A percentile compares a stretch with the other conserved stretches of the same genome.
These are phyloP conservation scores for Bactericera cockerelli DNA, from an alignment of 1,140 invertebrate genomes.

Conservation along the genomic window DNA sequence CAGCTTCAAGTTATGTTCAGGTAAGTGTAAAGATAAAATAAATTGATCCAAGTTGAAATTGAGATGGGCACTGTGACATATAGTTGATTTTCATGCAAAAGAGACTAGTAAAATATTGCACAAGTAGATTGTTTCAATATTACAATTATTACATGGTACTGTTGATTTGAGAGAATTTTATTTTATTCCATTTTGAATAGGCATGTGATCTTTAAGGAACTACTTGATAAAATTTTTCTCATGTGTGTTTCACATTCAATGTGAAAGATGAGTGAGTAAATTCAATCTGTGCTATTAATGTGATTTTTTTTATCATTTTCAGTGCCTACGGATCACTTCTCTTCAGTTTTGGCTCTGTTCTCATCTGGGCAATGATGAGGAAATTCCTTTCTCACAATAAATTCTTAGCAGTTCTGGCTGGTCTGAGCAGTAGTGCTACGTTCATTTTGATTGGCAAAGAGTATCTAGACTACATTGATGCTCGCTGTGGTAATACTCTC, in stretches of 20 bases:
- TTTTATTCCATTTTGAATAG: no score
- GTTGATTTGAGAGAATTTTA: no score
- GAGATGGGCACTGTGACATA: neutral
- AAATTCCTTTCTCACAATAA: slow-evolving; percentile 46
- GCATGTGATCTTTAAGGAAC: no score
- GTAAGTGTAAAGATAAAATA: no score
- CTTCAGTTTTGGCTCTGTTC: slow-evolving; percentile 53
- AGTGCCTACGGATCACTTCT: slow-evolving; percentile 45
- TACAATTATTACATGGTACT: no score
- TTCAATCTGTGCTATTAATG: no score
- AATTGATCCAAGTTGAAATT: neutral
- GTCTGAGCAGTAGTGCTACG: slow-evolving; percentile 39
- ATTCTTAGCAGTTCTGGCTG: slow-evolving; percentile 38
- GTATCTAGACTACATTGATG: slow-evolving; percentile 37
- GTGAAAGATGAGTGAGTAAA: no score
- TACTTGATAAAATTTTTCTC: no score
- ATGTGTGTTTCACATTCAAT: no score
- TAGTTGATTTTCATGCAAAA: no score
- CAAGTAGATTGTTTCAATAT: no score
- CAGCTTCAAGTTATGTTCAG: slow-evolving; percentile 34
- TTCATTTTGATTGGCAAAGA: slow-evolving; percentile 41
- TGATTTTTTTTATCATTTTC: slow-evolving; percentile 22
- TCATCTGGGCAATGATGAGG: slow-evolving; percentile 51
- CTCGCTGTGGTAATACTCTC: slow-evolving; percentile 1
- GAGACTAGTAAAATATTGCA: no score